phyloP scores from a whole-genome alignment of 2,888 invertebrate genomes.

The Acrobasis consociella region DNA sequence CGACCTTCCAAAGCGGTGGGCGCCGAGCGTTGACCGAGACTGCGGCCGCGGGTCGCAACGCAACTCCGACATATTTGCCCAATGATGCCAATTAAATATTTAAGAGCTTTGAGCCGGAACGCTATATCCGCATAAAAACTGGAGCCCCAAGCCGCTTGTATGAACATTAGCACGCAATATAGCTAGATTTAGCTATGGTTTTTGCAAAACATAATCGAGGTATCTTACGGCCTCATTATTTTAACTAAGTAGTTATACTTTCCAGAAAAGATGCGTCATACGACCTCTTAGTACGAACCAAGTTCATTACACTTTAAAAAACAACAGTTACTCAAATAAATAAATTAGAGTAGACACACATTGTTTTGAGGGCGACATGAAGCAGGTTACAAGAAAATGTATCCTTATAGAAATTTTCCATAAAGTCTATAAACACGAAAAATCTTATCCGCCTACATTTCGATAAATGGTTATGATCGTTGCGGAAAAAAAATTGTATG shows the following conservation, averaged over 20 bases:
- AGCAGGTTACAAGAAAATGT: not conserved
- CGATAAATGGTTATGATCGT: no score
- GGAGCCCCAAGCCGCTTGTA: not conserved
- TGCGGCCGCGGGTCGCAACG: slow-evolving; percentile 30
- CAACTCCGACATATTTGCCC: slow-evolving; percentile 27
- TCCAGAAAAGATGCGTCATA: slow-evolving; percentile 13
- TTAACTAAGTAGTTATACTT: not conserved
- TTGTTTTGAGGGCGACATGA: not conserved
- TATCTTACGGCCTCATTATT: no score
- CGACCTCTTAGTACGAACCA: not conserved
- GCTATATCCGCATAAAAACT: slow-evolving; percentile 10
- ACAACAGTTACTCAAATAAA: slow-evolving; percentile 4
- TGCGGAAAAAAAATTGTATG: no score
- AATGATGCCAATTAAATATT: slow-evolving; percentile 33
- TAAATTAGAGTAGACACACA: slow-evolving; percentile 1
- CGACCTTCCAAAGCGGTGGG: slow-evolving; percentile 75
- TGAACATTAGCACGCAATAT: not conserved
- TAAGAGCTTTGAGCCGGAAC: slow-evolving; percentile 10
- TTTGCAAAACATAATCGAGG: no score
- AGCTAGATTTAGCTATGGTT: not conserved
- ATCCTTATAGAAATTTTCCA: not conserved
- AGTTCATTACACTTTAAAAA: slow-evolving; percentile 12
- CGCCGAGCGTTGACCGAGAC: slow-evolving; percentile 71
- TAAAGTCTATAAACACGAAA: no score
- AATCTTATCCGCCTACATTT: no score